A percentile compares a stretch with the other conserved stretches of the same genome.
These are phyloP conservation scores for Tapirus indicus DNA, from an alignment of 2,797 vertebrate genomes.

Conservation along the genomic window DNA sequence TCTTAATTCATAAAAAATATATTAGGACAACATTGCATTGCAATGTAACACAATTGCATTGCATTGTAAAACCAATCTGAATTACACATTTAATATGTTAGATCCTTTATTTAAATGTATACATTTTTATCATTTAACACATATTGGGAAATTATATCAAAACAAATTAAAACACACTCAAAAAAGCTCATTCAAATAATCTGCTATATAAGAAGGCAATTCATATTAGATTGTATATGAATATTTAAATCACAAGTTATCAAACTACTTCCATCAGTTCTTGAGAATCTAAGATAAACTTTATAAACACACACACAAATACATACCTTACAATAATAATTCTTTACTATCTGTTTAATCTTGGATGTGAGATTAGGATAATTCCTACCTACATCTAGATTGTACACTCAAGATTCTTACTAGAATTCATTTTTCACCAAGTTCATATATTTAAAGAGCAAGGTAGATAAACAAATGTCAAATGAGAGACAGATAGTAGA, in stretches of 20 bases:
- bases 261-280: not conserved
- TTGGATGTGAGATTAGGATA: not conserved
- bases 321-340: not conserved
- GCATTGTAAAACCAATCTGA: not conserved
- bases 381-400: accelerated
- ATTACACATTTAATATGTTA: not conserved
- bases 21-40: not conserved
- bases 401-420: not conserved
- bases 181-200: not conserved
- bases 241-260: not conserved
- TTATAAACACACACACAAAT: not conserved
- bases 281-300: not conserved
- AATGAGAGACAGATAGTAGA: not conserved
- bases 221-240: not conserved
- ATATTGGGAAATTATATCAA: not conserved
- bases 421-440: not conserved
- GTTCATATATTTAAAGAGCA: not conserved
- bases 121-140: not conserved
- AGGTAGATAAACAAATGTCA: not conserved
- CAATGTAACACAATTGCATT: not conserved
- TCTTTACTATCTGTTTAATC: not conserved
- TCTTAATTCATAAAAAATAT: not conserved
- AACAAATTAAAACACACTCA: not conserved
- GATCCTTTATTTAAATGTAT: not conserved
- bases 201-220: not conserved